Percentiles rank a stretch among this genome's conserved stretches.
phyloP scores from a whole-genome alignment of 2,797 vertebrate species.

The Chanos chanos region DNA sequence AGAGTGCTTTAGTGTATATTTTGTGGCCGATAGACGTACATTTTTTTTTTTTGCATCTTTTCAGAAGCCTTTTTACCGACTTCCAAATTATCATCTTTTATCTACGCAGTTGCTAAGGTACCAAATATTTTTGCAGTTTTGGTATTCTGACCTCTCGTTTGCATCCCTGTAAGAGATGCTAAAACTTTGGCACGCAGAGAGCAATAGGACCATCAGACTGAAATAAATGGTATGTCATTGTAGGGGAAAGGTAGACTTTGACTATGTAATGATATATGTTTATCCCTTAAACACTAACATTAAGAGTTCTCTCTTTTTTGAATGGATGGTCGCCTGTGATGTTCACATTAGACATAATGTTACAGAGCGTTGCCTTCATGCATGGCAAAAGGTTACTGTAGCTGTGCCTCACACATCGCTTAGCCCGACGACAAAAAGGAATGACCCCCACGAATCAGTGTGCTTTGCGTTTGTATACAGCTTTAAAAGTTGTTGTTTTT shows the following conservation, averaged over 20 bases:
- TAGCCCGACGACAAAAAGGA: no score
- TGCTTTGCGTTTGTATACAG: no score
- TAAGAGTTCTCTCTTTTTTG: constrained; percentile 1
- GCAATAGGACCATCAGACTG: not conserved
- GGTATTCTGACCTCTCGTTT: constrained; percentile 43
- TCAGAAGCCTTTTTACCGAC: no score
- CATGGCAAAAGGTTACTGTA: constrained; percentile 9
- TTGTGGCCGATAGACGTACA: no score
- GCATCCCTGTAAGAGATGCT: constrained; percentile 37
- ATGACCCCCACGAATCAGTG: no score
- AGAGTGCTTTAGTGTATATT: no score
- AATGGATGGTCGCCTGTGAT: not conserved
- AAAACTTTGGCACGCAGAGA: not conserved
- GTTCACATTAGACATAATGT: constrained; percentile 12
- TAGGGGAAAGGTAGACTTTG: constrained; percentile 18
- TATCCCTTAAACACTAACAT: constrained; percentile 18
- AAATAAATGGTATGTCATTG: constrained; percentile 36
- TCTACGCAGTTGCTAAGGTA: constrained; percentile 35
- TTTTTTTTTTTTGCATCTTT: no score
- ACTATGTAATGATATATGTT: constrained; percentile 21
- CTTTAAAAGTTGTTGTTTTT: no score
- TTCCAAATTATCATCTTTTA: constrained; percentile 35
- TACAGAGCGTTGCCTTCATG: constrained; percentile 10
- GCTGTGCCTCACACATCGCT: not conserved
- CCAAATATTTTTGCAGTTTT: constrained; percentile 40